These are phyloP conservation scores for Rhinogobio ventralis DNA, from an alignment of 2,797 vertebrate genomes.

Conservation along the genomic window DNA sequence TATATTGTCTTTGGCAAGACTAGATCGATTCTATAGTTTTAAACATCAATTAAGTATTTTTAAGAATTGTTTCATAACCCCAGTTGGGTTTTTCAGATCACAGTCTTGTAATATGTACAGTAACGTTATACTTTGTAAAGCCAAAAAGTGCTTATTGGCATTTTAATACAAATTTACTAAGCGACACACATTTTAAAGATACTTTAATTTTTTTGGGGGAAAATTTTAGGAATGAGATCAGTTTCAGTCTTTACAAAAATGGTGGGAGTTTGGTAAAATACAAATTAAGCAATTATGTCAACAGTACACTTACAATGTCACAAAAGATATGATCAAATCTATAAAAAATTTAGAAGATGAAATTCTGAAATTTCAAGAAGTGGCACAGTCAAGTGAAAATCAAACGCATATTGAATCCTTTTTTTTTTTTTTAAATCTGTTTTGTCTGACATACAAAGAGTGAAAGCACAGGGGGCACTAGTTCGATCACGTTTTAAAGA, in stretches of 20 bases:
- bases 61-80: not conserved
- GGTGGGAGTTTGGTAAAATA: too few species aligned
- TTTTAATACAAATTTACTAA: constrained; percentile 14
- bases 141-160: constrained; percentile 7
- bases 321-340: not conserved
- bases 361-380: constrained; percentile 19
- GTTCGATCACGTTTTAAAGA: not conserved
- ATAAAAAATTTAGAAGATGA: constrained; percentile 16
- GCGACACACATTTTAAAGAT: not conserved
- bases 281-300: not conserved
- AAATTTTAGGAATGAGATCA: too few species aligned
- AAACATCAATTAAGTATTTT: not conserved
- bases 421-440: not conserved
- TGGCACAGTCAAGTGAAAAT: constrained; percentile 6
- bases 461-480: constrained; percentile 19
- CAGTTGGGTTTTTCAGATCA: constrained; percentile 6
- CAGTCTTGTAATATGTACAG: not conserved
- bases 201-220: not conserved
- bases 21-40: constrained; percentile 25
- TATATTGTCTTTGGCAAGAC: not conserved
- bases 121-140: not conserved
- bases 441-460: constrained; percentile 4
- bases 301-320: constrained; percentile 41
- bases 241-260: too few species aligned
- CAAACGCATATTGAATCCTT: constrained; percentile 16